phyloP scores from a whole-genome alignment of 2,888 invertebrate species.

The Ptilodon capucinus region DNA sequence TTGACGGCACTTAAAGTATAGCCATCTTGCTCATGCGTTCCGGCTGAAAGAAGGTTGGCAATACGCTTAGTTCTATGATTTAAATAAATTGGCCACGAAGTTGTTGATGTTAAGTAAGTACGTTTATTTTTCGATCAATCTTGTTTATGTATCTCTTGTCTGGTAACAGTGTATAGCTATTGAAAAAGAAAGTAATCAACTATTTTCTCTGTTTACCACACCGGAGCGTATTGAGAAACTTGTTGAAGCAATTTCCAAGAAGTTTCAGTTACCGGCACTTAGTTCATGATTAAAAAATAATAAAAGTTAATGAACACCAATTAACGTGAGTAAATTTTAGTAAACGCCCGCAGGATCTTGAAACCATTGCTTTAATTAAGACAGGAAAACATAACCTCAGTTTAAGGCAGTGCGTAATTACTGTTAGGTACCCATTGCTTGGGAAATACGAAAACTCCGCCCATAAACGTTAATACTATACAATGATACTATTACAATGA shows the following conservation, averaged over 20 bases:
- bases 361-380: conserved; percentile 57
- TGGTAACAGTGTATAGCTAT: too few species aligned
- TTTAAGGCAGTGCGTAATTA: conserved; percentile 34
- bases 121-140: not conserved
- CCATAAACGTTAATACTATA: too few species aligned
- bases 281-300: conserved; percentile 49
- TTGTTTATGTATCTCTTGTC: not conserved
- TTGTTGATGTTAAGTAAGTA: not conserved
- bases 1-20: too few species aligned
- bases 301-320: conserved; percentile 47
- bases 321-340: conserved; percentile 49
- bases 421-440: too few species aligned
- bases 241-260: conserved; percentile 14
- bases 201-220: not conserved
- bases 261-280: conserved; percentile 32
- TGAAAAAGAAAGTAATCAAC: not conserved
- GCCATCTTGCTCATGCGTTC: too few species aligned
- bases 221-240: conserved; percentile 1
- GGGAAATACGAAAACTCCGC: too few species aligned
- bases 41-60: too few species aligned
- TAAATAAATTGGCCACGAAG: too few species aligned
- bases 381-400: conserved; percentile 44
- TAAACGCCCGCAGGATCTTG: conserved; percentile 36
- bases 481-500: conserved; percentile 14
- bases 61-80: too few species aligned